Evolutionary conservation across 2,888 invertebrate genomes (phyloP), one percentile per base, ranked within the genome.

Genomic region (Gortyna flavago): DNA sequence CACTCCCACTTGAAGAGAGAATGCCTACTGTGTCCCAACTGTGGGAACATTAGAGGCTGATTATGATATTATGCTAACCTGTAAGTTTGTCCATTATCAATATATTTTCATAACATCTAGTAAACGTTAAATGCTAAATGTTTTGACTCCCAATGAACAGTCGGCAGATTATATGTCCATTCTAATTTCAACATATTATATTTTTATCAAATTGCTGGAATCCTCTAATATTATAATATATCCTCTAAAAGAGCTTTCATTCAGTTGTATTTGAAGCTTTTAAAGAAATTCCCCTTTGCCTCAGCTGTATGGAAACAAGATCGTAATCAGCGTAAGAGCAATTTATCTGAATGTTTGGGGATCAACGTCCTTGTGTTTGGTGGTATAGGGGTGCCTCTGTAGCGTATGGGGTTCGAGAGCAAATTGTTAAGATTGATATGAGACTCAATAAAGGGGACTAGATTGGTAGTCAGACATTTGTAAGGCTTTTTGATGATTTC

Each of bases 271-370:
- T 61, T 57, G 44, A 74, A 65, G 77, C 79, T 80, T 72, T 85
- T 76, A 79, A 79, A 71, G n/a, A 79, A 85, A 85, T 86, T 86
- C 51, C 75, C 21, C 35, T 77, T 73, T 57, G 67, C 62, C 61
- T 70, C 75, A 68, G 69, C 75, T 83, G 78, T 72, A 80, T 48
- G 21, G 65, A 11, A 75, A 48, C 57, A 41, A 54, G 57, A 73
- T 77, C 67, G 79, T 79, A 87, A 87, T 86, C 79, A 83, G 25
- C 38, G 77, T 71, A 69, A 85, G 77, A 87, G 86, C 79, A 80
- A 84, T 85, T 74, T 78, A 85, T 79, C 85, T 76, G 79, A 75
- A 83, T 73, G 75, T 79, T 81, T 72, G 54, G 71, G 54, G 70
- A 57, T 66, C 44, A 64, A 38, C 66, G 38, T 51, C 70, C 69